Base-by-base conservation (phyloP, 2,888 invertebrate species). In the Stenoptilia bipunctidactyla region DNA sequence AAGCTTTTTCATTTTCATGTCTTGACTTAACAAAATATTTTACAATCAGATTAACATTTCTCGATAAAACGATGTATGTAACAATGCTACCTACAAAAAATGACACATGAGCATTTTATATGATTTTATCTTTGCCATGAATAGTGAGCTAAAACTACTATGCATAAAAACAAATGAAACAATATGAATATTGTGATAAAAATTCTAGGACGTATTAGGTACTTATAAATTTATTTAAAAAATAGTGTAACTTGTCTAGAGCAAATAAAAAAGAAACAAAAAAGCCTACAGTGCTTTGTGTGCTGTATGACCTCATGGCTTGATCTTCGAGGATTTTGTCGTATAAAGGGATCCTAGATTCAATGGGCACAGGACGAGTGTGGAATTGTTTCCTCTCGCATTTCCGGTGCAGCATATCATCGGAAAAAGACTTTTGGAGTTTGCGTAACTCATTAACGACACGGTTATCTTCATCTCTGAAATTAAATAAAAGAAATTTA, bases 321-420 rank as follows among this genome's bases (percentile, higher is more conserved):
- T 90, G 90, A 45, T 90, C 90, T 47, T 88, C 89, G 54, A 91
- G 73, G 45, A 92, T 87, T 75, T 90, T 89, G 55, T 91, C 88
- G 52, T 89, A 91, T 12, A 91, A 76, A 0, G 89, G 90, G 44
- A 92, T 87, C 51, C 89, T 86, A 0, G 91, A 90, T 49, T 90
- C 89, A 30, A 91, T 85, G 0, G 91, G 91, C 42, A 91, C 85
- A 1, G 90, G 88, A 53, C 87, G 84, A 1, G 88, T 87, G 53
- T 74, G 79, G 47, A 90, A 88, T 36, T 72, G 68, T 52, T 82
- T 86, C 52, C 85, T 80, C 43, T 86, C 80, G 5, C 69, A 75
- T 51, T 85, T 82, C 44, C 69, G 68, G 47, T 85, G 61, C 10
- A 76, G 73, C 86, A 66, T 77, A 42, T 68, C 76, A 40, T 60